Conservation (phyloP, 1,140 invertebrate genomes). For the Notospermus geniculatus region DNA sequence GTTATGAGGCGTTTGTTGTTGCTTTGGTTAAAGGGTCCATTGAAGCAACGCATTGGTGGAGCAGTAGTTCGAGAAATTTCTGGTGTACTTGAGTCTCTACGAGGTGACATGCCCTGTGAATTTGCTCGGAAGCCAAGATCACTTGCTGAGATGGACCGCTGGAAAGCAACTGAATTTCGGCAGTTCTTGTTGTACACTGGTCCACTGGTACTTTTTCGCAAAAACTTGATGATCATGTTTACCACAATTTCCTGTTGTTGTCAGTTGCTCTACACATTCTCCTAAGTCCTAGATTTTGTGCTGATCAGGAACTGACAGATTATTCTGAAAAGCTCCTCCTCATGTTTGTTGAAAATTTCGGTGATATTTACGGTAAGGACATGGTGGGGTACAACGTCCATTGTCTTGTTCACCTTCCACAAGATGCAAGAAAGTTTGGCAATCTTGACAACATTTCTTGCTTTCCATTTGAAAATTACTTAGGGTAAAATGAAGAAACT, state of each 20-base stretch:
- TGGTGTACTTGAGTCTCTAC: no score
- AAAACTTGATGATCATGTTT: conserved; percentile 39
- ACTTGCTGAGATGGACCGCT: conserved; percentile 46
- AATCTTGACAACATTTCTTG: conserved; percentile 49
- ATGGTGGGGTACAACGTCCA: conserved; percentile 53
- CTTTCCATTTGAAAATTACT: conserved; percentile 58
- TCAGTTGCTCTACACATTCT: conserved; percentile 44
- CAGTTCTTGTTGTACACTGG: conserved; percentile 57
- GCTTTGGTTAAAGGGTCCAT: background rate
- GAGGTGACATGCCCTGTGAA: conserved; percentile 37
- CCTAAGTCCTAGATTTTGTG: conserved; percentile 28
- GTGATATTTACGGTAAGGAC: conserved; percentile 39
- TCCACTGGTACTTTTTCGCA: conserved; percentile 45
- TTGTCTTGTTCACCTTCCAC: conserved; percentile 48
- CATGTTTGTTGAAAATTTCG: conserved; percentile 38
- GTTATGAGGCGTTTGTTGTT: background rate
- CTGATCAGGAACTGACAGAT: conserved; percentile 19
- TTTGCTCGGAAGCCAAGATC: conserved; percentile 52
- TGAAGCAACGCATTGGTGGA: no score
- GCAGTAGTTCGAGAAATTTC: no score
- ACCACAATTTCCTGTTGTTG: conserved; percentile 53
- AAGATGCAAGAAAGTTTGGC: conserved; percentile 54
- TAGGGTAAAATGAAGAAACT: conserved; percentile 50
- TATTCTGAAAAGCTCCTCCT: conserved; percentile 37
- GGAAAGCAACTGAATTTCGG: conserved; percentile 59